Percentiles rank a stretch among this genome's conserved stretches.
phyloP scores from a whole-genome alignment of 2,113 vertebrate species.

The Melospiza georgiana region DNA sequence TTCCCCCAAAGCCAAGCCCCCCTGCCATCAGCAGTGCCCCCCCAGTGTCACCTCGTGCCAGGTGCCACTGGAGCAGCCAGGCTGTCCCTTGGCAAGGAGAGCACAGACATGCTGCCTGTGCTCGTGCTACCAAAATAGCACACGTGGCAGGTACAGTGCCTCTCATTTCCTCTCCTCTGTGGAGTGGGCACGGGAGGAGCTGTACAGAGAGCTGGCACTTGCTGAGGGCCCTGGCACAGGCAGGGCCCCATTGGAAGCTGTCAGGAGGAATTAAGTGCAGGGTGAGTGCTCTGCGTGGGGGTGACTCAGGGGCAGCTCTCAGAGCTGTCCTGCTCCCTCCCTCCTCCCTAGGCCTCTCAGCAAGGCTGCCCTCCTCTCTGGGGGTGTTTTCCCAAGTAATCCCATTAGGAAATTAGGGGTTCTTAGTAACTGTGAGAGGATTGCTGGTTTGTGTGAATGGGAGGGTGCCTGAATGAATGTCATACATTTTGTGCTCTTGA shows the following conservation, averaged over 20 bases:
- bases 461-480: neutral
- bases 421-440: neutral
- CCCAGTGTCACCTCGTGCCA: neutral
- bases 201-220: neutral
- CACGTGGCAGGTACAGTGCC: neutral
- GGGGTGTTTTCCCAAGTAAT: neutral
- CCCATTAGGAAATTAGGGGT: neutral
- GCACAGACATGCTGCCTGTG: neutral
- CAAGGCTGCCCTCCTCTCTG: neutral
- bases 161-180: slow-evolving; percentile 22
- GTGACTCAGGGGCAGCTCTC: neutral
- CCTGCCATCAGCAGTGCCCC: neutral
- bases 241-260: neutral
- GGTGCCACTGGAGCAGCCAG: neutral
- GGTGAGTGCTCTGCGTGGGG: neutral
- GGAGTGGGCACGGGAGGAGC: neutral
- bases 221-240: neutral
- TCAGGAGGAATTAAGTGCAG: neutral
- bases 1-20: neutral
- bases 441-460: neutral
- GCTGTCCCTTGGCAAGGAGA: neutral
- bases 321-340: neutral
- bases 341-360: neutral
- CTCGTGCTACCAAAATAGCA: slow-evolving; percentile 1
- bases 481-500: neutral